A percentile compares a stretch with the other conserved stretches of the same genome.
Conservation (phyloP, 2,797 vertebrate species). For the Paratrypauchen microcephalus region DNA sequence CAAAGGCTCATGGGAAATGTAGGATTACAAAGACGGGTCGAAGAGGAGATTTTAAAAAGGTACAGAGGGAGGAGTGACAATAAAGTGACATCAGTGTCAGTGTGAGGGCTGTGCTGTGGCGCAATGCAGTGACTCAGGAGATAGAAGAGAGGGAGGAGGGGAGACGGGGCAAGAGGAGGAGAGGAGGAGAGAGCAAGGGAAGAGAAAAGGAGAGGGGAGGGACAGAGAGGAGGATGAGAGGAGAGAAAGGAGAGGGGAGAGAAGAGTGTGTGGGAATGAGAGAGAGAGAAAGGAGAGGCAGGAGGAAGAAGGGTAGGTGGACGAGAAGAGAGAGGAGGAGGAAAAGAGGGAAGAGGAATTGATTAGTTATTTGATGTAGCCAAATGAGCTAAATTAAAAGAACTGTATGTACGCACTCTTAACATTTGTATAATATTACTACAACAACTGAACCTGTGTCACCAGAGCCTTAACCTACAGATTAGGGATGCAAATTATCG, state of each 20-base stretch:
- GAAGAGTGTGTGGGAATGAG: background rate
- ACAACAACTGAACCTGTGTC: no score
- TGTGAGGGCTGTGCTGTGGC: conserved; percentile 23
- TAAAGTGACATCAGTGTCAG: conserved; percentile 54
- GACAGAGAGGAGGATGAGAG: background rate
- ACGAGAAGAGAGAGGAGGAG: background rate
- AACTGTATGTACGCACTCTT: no score
- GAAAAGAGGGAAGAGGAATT: background rate
- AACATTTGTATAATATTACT: no score
- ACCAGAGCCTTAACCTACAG: no score
- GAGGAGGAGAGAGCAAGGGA: background rate
- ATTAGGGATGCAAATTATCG: no score
- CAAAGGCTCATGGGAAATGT: background rate
- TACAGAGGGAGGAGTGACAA: conserved; percentile 17
- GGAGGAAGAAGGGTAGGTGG: background rate
- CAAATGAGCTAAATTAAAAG: no score
- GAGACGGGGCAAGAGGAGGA: no score
- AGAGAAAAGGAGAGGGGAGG: no score
- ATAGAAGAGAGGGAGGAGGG: background rate
- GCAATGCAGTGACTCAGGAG: conserved; percentile 56
- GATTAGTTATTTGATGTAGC: no score
- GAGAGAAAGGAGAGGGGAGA: background rate
- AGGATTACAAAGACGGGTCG: background rate
- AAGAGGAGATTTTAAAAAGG: background rate
- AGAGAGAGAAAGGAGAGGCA: background rate